Evolutionary conservation across 2,113 vertebrate species (phyloP).

Genomic region (Proteles cristata): DNA sequence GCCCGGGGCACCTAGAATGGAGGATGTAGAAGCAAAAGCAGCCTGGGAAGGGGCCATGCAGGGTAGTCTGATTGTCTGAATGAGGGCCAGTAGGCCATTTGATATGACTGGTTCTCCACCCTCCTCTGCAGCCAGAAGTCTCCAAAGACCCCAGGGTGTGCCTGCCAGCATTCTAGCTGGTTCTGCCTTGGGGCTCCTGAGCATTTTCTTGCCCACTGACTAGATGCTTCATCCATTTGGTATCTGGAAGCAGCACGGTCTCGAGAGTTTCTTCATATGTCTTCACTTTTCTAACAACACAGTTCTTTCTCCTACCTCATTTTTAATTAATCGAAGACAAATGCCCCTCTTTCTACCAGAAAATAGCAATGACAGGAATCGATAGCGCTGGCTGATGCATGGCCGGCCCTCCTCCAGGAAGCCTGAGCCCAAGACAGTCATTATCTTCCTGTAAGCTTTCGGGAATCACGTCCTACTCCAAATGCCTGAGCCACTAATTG

Average conservation of each 20-base stretch:
- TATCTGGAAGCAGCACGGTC: neutral
- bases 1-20: neutral
- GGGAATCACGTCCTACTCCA: neutral
- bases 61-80: neutral
- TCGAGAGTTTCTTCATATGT: neutral
- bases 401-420: neutral
- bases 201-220: neutral
- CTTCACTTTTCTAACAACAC: conserved; percentile 13
- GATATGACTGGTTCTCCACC: neutral
- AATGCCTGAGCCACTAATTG: neutral
- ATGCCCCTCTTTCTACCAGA: neutral
- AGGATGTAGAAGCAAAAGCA: neutral
- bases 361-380: conserved; percentile 25
- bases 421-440: neutral
- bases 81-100: neutral
- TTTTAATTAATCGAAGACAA: conserved; percentile 57
- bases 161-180: neutral
- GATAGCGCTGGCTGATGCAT: neutral
- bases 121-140: neutral
- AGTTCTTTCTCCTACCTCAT: neutral
- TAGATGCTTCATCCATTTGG: neutral
- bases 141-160: neutral
- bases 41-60: neutral
- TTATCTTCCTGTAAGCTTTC: neutral
- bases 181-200: neutral